Base-by-base conservation (phyloP, 2,113 vertebrate species). In the Callospermophilus lateralis region DNA sequence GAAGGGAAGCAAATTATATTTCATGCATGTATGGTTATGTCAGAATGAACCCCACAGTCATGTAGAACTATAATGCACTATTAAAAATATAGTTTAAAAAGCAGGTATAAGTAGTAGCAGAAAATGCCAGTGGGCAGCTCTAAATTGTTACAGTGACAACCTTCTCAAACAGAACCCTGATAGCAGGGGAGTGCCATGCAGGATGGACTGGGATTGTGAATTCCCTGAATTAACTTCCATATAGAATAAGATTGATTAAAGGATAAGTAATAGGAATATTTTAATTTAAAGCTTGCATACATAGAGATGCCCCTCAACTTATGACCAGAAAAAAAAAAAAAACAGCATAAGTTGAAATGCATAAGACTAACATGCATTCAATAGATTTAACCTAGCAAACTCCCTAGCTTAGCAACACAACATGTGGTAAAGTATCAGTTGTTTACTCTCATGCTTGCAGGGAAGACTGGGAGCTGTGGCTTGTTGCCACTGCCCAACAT, bases 201-300 rank as follows among this genome's bases (percentile, higher is more conserved):
- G 39, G 16, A 48, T 39, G 51, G 84, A 30, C 72, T 63, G 20
- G 72, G 79, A 74, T n/a, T 74, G 48, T 77, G 48, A 51, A 48
- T n/a, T 73, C 32, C 76, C 74, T 42, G 45, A 90, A 78, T 85
- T 67, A 67, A 68, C 32, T 92, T 92, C 32, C 34, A 77, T 48
- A 72, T 39, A 74, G 55, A 94, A 68, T 26, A 79, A 65, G 28
- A 72, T 22, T 84, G 87, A 58, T 73, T 90, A 51, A 96, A 73
- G 13, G 45, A 9, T 30, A 39, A 48, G 61, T 72, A 81, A 55
- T 48, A 48, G 32, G 55, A 63, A 86, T 77, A 73, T 67, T n/a
- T 61, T 67, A 3, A 13, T 88, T 63, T 84, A 70, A 83, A 53
- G 22, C 34, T 67, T 83, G 42, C n/a, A 4, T 24, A 39, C 12